Conservation (phyloP, 2,888 invertebrate species). For the Phengaris arion region DNA sequence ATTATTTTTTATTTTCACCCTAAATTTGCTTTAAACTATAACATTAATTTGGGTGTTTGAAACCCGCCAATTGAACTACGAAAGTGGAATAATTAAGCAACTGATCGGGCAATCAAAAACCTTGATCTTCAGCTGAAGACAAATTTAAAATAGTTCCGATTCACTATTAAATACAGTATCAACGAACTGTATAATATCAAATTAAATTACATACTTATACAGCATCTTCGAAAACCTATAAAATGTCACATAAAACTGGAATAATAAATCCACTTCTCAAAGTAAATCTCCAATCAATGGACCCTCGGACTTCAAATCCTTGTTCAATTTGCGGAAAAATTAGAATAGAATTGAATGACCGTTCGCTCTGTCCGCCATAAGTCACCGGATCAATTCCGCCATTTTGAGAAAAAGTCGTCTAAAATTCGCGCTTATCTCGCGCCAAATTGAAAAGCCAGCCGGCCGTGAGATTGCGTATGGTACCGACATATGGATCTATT, state of each 20-base stretch:
- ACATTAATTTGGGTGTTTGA: not conserved
- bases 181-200: not conserved
- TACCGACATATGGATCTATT: conserved; percentile 77
- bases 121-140: too few relatives aligned
- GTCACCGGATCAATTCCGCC: conserved; percentile 77
- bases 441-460: conserved; percentile 78
- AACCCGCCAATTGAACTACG: not conserved
- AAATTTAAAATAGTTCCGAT: too few relatives aligned
- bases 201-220: not conserved
- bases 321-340: conserved; percentile 39
- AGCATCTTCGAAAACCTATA: not conserved
- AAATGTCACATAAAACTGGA: conserved; percentile 9
- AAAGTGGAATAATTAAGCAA: not conserved
- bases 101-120: too few relatives aligned
- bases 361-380: conserved; percentile 70
- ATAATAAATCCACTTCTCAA: conserved; percentile 13
- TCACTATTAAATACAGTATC: too few relatives aligned
- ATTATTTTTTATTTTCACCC: conserved; percentile 44
- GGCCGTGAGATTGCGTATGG: conserved; percentile 76
- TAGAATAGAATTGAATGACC: conserved; percentile 63
- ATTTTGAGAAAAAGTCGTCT: conserved; percentile 73
- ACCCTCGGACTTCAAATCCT: conserved; percentile 34
- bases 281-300: conserved; percentile 31
- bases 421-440: conserved; percentile 76
- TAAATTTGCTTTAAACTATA: not conserved